Evolutionary conservation across 2,113 vertebrate genomes (phyloP), one percentile per base, ranked within the genome.

Genomic region (Lasiurus borealis): DNA sequence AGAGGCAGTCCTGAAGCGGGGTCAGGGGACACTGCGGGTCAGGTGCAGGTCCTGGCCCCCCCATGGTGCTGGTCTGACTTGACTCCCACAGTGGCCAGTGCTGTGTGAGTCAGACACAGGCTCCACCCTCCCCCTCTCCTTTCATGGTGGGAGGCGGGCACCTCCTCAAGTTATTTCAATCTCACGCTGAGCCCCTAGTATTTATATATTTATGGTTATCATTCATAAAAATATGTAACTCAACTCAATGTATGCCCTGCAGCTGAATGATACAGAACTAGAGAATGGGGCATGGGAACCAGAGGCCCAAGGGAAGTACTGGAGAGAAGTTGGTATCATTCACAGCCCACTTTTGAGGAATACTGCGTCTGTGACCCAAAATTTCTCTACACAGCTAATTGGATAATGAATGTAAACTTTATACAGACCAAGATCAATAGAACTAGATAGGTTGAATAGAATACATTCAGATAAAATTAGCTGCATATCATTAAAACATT

Each of bases 401-500:
- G 21, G 5, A 77, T 72, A 11, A 64, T 85, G 29, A 50, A 66
- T 34, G 1, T 44, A 34, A 54, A 27, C 46, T 19, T 52, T 87
- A 27, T n/a, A 44, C 57, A 78, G 59, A 81, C 6, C 68, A 48
- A 21, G 8, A 88, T 72, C 62, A 85, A 44, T 14, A 77, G 27
- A 77, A 46, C 11, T 2, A 57, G 12, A 62, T 69, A 82, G 16
- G 64, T 36, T 77, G 27, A 90, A 91, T 14, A 69, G 3, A 76
- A 15, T 78, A 54, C 75, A 80, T 72, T 84, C 19, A 89, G 23
- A 57, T 94, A 85, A 80, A 92, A 95, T 52, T 44, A 86, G 29
- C 6, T 90, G 1, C n/a, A 1, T 66, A 31, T 80, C 29, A 91
- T 68, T 80, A 84, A 89, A 92, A 40, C 29, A 78, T 6, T 27